Conservation (phyloP, 1,140 invertebrate genomes). For the Anoplophora glabripennis region DNA sequence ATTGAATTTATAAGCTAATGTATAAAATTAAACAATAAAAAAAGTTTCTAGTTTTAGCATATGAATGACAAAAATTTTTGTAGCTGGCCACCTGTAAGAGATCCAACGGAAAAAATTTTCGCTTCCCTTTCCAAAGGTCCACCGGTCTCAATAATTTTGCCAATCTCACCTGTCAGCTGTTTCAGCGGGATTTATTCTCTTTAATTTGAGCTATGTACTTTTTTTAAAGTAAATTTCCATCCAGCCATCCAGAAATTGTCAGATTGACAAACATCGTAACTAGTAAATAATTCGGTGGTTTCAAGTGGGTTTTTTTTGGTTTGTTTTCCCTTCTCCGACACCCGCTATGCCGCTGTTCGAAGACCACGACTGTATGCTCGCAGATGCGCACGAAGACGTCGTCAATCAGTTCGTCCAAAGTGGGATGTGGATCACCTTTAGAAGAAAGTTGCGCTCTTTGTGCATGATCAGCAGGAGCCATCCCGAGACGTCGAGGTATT, state of each 20-base stretch:
- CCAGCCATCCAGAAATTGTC: not conserved
- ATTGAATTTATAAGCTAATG: too few species aligned
- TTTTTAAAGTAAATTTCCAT: not conserved
- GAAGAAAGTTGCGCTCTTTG: conserved; percentile 17
- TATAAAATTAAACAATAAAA: too few species aligned
- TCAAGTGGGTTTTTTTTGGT: too few species aligned
- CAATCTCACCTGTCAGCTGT: too few species aligned
- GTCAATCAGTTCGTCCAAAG: conserved; percentile 18
- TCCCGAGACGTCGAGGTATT: conserved; percentile 18
- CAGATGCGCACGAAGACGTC: not conserved
- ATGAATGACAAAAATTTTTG: too few species aligned
- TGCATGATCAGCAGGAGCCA: conserved; percentile 27
- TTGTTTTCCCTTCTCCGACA: not conserved
- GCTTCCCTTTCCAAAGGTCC: too few species aligned
- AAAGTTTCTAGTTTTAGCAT: too few species aligned
- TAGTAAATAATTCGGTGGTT: not conserved
- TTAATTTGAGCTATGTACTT: too few species aligned
- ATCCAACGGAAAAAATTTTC: too few species aligned
- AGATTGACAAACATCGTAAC: not conserved
- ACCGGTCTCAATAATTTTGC: too few species aligned
- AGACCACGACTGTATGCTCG: not conserved
- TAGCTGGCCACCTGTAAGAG: too few species aligned
- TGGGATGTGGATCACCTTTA: conserved; percentile 24
- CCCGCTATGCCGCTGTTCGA: not conserved
- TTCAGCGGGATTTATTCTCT: too few species aligned